Evolutionary conservation across 2,888 invertebrate genomes (phyloP).

Genomic region (Diarsia mendica): DNA sequence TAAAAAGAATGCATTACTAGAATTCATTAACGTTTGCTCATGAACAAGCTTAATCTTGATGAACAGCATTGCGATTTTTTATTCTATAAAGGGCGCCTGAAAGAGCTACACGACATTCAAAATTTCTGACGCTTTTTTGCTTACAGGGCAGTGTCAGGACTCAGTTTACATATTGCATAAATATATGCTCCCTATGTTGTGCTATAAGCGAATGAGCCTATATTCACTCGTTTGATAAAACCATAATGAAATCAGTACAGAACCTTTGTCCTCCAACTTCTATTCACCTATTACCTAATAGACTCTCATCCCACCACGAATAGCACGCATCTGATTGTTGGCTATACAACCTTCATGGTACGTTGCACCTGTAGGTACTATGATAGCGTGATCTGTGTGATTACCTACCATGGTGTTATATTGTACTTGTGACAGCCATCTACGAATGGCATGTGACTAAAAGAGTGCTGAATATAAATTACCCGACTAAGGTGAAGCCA

Average conservation of each 20-base stretch:
- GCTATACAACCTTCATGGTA: conserved; percentile 58
- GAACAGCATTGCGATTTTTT: background rate
- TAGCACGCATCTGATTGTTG: conserved; percentile 49
- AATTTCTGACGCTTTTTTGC: no score
- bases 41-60: background rate
- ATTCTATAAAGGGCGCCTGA: no score
- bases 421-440: conserved; percentile 4
- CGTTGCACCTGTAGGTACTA: conserved; percentile 40
- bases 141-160: no score
- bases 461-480: no score
- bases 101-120: no score
- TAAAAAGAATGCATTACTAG: background rate
- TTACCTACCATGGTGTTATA: background rate
- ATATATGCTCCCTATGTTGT: no score
- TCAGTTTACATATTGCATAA: no score
- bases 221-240: background rate
- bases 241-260: background rate
- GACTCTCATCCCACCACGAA: conserved; percentile 11
- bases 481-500: no score
- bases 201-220: no score
- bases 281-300: background rate
- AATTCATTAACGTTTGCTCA: background rate
- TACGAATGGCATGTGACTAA: background rate
- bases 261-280: conserved; percentile 1
- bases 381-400: conserved; percentile 23